Percentiles rank a stretch among this genome's conserved stretches.
Evolutionary conservation across 2,797 vertebrate species (phyloP).

Genomic region (Alca torda): DNA sequence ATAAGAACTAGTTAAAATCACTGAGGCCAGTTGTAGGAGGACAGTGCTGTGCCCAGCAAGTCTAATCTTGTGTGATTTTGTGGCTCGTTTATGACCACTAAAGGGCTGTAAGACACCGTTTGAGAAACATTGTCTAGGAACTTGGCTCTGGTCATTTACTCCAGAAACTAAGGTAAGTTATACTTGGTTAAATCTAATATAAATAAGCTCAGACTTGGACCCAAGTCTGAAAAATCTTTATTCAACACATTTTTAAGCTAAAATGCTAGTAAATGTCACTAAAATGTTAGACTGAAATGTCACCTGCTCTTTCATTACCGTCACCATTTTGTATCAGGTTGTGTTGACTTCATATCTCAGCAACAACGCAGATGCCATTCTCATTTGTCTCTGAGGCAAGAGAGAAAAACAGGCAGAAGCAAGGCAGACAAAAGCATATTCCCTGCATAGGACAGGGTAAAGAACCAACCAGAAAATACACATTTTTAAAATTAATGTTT

Average conservation of each 20-base stretch:
- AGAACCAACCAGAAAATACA: not conserved
- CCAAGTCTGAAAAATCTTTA: not conserved
- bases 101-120: not conserved
- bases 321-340: not conserved
- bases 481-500: not conserved
- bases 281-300: conserved; percentile 33
- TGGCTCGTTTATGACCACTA: not conserved
- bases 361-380: not conserved
- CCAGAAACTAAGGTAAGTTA: not conserved
- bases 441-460: not conserved
- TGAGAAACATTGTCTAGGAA: not conserved
- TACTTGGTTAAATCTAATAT: not conserved
- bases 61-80: not conserved
- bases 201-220: not conserved
- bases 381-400: not conserved
- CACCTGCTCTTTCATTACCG: not conserved
- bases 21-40: not conserved
- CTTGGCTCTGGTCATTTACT: not conserved
- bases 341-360: not conserved
- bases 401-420: not conserved
- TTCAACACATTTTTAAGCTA: not conserved
- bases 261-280: not conserved
- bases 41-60: not conserved
- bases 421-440: not conserved
- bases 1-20: not conserved